Percentiles rank a stretch among this genome's conserved stretches.
These are phyloP conservation scores for Probaryconus sp. DNA, from an alignment of 1,140 invertebrate genomes.

Conservation along the genomic window DNA sequence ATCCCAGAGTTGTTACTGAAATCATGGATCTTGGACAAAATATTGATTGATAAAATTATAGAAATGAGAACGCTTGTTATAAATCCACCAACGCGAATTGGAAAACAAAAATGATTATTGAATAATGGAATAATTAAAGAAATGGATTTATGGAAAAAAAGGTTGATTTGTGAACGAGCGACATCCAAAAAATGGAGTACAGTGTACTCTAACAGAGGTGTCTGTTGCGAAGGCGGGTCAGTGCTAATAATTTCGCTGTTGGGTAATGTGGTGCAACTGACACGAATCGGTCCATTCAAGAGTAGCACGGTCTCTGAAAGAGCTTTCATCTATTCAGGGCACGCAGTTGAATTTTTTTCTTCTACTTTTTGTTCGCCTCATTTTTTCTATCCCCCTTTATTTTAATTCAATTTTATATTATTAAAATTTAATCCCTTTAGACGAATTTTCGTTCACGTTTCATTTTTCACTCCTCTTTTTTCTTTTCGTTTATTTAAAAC, in stretches of 20 bases:
- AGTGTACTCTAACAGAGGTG: conserved; percentile 45
- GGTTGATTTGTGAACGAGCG: conserved; percentile 23
- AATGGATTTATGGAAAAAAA: not conserved
- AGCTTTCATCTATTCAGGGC: conserved; percentile 63
- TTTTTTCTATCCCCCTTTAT: conserved; percentile 20
- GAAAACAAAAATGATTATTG: no score
- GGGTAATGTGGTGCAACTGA: conserved; percentile 74
- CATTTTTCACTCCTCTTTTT: no score
- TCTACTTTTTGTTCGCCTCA: conserved; percentile 32
- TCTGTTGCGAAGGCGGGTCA: conserved; percentile 72
- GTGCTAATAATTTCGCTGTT: conserved; percentile 69
- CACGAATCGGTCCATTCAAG: conserved; percentile 72
- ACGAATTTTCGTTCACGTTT: no score
- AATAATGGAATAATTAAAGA: no score
- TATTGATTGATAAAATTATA: no score
- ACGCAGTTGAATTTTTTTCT: conserved; percentile 61
- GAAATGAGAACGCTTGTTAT: no score
- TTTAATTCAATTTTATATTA: conserved; percentile 1
- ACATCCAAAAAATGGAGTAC: conserved; percentile 17
- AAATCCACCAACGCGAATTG: no score
- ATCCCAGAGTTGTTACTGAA: no score
- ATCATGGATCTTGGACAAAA: no score
- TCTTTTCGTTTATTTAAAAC: no score
- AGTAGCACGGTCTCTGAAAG: conserved; percentile 76
- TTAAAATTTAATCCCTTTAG: no score